phyloP scores from a whole-genome alignment of 2,888 invertebrate species.

The Dascillus cervinus region DNA sequence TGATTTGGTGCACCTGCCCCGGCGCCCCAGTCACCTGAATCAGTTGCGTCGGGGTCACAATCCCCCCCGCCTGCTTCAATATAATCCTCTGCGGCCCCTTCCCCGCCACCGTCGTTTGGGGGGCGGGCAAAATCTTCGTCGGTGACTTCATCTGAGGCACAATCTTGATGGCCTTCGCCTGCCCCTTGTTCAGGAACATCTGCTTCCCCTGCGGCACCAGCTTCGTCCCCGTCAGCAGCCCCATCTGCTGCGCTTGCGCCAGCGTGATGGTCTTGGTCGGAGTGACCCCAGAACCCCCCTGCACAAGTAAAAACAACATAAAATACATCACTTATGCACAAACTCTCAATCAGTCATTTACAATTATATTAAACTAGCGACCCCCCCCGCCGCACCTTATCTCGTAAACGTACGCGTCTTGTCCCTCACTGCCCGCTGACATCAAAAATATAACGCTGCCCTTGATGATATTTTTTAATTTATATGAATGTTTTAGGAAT shows the following conservation, averaged over 20 bases:
- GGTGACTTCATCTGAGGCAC: constrained; percentile 54
- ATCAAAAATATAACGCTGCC: no score
- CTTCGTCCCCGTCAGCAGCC: constrained; percentile 46
- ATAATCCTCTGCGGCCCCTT: constrained; percentile 48
- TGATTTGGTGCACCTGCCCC: constrained; percentile 60
- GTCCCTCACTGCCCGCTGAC: no score
- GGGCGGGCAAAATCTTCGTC: constrained; percentile 61
- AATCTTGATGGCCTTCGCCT: constrained; percentile 36
- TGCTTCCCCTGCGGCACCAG: constrained; percentile 45
- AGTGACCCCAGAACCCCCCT: constrained; percentile 27
- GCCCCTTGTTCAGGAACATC: constrained; percentile 34
- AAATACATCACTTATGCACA: no score
- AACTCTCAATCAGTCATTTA: no score
- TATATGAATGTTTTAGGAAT: no score
- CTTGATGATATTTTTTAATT: no score
- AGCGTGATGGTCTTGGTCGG: constrained; percentile 56
- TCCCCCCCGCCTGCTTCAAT: constrained; percentile 44
- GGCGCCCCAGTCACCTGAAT: constrained; percentile 37
- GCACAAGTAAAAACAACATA: no score
- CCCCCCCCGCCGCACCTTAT: no score
- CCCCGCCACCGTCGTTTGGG: constrained; percentile 37
- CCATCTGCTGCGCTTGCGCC: constrained; percentile 58
- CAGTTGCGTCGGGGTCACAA: constrained; percentile 37
- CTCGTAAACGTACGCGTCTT: no score
- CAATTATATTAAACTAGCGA: no score